A percentile compares a stretch with the other conserved stretches of the same genome.
Evolutionary conservation across 2,113 vertebrate genomes (phyloP).

Genomic region (Pterophyllum scalare): DNA sequence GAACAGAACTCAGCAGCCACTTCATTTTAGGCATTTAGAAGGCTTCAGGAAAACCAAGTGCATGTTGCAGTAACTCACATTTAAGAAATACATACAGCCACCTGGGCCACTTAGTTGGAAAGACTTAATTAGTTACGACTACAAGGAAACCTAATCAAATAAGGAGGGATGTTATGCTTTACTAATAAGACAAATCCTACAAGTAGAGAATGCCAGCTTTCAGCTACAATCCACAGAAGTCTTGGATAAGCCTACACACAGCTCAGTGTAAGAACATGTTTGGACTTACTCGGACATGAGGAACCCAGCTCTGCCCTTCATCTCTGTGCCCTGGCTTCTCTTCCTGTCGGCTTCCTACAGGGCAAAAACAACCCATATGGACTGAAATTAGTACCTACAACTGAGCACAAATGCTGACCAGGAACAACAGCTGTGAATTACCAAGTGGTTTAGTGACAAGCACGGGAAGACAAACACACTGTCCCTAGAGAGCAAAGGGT

Average conservation of each 20-base stretch:
- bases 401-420: background rate
- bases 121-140: constrained; percentile 1
- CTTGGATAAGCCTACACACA: background rate
- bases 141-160: background rate
- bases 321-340: constrained; percentile 56
- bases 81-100: background rate
- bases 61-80: background rate
- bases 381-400: background rate
- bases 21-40: background rate
- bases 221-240: constrained; percentile 9
- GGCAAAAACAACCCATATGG: constrained; percentile 65
- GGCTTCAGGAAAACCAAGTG: background rate
- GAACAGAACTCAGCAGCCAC: background rate
- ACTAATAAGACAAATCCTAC: constrained; percentile 3
- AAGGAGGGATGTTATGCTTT: background rate
- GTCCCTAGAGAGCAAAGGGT: constrained; percentile 19
- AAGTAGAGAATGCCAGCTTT: constrained; percentile 6
- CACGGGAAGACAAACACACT: constrained; percentile 23
- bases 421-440: constrained; percentile 20
- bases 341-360: constrained; percentile 68
- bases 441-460: constrained; percentile 21
- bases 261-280: constrained; percentile 2
- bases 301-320: constrained; percentile 55
- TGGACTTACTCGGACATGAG: constrained; percentile 72
- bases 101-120: background rate